phyloP scores from a whole-genome alignment of 2,888 invertebrate species.

The Nycteola revayana region DNA sequence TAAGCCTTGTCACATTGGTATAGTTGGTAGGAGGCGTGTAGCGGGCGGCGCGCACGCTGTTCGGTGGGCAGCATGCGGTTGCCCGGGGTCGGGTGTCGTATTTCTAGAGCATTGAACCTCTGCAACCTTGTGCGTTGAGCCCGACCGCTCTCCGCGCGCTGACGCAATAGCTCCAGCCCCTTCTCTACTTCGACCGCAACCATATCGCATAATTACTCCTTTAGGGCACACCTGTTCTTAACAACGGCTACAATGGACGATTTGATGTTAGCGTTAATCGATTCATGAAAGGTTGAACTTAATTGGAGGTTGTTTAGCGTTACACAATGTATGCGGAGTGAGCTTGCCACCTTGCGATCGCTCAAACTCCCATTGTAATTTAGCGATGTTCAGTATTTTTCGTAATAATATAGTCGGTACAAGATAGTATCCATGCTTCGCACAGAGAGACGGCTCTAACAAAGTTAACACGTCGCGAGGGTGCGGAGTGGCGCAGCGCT shows the following conservation, averaged over 20 bases:
- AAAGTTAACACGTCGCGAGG: conserved; percentile 41
- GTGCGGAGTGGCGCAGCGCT: conserved; percentile 41
- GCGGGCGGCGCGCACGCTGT: conserved; percentile 41
- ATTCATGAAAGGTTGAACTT: conserved; percentile 71
- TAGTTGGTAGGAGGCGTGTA: conserved; percentile 9
- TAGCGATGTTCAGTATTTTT: conserved; percentile 14
- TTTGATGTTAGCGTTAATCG: conserved; percentile 59
- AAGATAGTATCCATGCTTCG: conserved; percentile 3
- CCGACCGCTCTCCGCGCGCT: conserved; percentile 75
- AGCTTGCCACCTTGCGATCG: conserved; percentile 28
- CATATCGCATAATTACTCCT: conserved; percentile 75
- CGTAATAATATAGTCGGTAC: conserved; percentile 12
- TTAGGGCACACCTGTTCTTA: conserved; percentile 74
- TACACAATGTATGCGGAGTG: conserved; percentile 45
- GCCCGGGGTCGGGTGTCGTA: conserved; percentile 74
- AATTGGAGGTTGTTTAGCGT: conserved; percentile 56
- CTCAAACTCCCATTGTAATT: conserved; percentile 25
- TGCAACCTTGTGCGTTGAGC: conserved; percentile 80
- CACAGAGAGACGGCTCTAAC: conserved; percentile 26
- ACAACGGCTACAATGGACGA: conserved; percentile 60
- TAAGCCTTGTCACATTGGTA: not conserved
- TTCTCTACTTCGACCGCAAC: conserved; percentile 66
- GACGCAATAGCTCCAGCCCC: conserved; percentile 77
- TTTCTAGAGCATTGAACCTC: conserved; percentile 82
- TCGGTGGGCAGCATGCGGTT: conserved; percentile 52